These are phyloP conservation scores for Sciurus niger DNA, from an alignment of 2,113 vertebrate genomes.

Conservation along the genomic window DNA sequence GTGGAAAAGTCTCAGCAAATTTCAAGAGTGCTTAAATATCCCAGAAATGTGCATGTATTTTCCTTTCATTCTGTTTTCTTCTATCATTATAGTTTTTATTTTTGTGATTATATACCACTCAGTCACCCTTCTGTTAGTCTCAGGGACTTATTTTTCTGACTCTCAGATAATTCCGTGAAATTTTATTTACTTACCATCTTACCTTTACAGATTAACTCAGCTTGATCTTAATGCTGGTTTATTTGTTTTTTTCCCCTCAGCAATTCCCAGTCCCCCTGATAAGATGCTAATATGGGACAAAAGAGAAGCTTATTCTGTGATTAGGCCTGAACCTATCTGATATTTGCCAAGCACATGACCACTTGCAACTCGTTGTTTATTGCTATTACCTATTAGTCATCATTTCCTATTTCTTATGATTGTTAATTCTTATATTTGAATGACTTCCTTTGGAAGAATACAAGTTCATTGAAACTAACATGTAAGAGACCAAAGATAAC, in stretches of 20 bases:
- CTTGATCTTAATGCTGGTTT: constrained; percentile 30
- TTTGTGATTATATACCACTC: background rate
- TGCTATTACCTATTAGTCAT: constrained; percentile 65
- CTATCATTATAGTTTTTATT: background rate
- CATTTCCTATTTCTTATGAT: constrained; percentile 80
- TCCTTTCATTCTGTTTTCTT: constrained; percentile 53
- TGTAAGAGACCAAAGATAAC: constrained; percentile 74
- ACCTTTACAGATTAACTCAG: constrained; percentile 51
- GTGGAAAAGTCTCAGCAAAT: background rate
- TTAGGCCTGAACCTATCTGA: constrained; percentile 63
- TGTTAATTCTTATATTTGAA: constrained; percentile 78
- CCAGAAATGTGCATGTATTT: background rate
- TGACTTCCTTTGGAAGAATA: constrained; percentile 71
- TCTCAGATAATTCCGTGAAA: background rate
- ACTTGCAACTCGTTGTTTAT: constrained; percentile 82
- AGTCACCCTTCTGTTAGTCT: constrained; percentile 8
- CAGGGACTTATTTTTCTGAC: background rate
- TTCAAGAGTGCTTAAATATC: background rate
- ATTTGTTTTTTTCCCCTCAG: background rate
- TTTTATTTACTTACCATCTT: constrained; percentile 70
- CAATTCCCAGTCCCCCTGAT: constrained; percentile 59
- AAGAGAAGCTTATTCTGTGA: constrained; percentile 75
- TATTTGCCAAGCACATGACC: constrained; percentile 73
- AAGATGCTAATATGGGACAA: constrained; percentile 63
- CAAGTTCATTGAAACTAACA: constrained; percentile 80